Evolutionary conservation across 1,140 invertebrate species (phyloP).

Genomic region (Asobara japonica): DNA sequence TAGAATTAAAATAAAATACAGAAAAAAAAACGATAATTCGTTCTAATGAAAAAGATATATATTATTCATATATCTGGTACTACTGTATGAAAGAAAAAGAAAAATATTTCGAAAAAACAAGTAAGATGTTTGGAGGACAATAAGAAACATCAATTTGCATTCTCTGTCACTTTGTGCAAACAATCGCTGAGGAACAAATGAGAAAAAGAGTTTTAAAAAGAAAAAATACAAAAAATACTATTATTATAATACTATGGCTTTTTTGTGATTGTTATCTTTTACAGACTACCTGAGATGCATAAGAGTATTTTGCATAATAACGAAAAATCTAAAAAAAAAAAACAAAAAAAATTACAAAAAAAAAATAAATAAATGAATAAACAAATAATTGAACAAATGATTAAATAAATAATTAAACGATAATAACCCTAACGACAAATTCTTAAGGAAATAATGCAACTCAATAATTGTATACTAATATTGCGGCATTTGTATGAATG

Average conservation of each 20-base stretch:
- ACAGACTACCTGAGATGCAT: constrained; percentile 31
- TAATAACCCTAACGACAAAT: constrained; percentile 21
- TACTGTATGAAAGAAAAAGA: not conserved
- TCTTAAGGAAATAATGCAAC: not conserved
- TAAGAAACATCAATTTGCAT: constrained; percentile 31
- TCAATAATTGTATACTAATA: constrained; percentile 19
- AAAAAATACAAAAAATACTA: constrained; percentile 5
- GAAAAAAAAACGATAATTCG: constrained; percentile 1
- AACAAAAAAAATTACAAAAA: no score
- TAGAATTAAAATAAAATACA: not conserved
- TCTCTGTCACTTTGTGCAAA: constrained; percentile 33
- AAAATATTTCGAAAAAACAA: not conserved
- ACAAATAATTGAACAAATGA: constrained; percentile 28
- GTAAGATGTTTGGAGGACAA: constrained; percentile 11
- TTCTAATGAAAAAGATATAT: constrained; percentile 10
- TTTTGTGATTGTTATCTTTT: constrained; percentile 41
- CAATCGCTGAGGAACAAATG: constrained; percentile 27
- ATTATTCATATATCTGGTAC: constrained; percentile 16
- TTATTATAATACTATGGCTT: constrained; percentile 25
- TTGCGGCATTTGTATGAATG: constrained; percentile 37
- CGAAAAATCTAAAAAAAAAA: constrained; percentile 9
- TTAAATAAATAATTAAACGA: constrained; percentile 31
- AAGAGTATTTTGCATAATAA: constrained; percentile 33
- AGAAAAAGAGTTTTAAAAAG: constrained; percentile 2
- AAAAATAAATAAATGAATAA: no score